A percentile compares a stretch with the other conserved stretches of the same genome.
Evolutionary conservation across 2,113 vertebrate genomes (phyloP).

Genomic region (Chaenogobius annularis): DNA sequence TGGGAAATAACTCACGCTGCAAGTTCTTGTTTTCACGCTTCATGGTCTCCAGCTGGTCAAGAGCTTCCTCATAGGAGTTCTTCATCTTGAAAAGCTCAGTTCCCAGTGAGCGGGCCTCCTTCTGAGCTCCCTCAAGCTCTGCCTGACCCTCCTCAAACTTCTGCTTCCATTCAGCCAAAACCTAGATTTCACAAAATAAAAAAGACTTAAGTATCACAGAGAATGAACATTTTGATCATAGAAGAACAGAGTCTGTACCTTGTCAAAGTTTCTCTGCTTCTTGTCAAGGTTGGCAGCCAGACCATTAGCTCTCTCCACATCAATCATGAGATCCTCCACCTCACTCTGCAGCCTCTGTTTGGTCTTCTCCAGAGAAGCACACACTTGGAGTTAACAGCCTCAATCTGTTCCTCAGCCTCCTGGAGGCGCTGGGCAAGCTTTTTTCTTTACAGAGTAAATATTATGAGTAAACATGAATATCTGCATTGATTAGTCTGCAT

Average conservation of each 20-base stretch:
- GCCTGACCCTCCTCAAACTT: neutral
- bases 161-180: neutral
- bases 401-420: conserved; percentile 62
- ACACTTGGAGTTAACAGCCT: conserved; percentile 65
- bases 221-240: neutral
- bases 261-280: conserved; percentile 67
- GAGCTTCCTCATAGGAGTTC: neutral
- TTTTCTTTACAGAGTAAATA: conserved; percentile 27
- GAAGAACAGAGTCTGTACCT: conserved; percentile 28
- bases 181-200: neutral
- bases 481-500: neutral
- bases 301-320: conserved; percentile 61
- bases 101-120: neutral
- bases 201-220: neutral
- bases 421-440: conserved; percentile 62
- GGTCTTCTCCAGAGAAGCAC: conserved; percentile 67
- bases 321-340: conserved; percentile 69
- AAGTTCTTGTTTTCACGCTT: conserved; percentile 1
- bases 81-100: neutral
- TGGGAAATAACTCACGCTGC: neutral
- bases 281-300: conserved; percentile 62
- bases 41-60: neutral
- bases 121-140: neutral
- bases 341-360: conserved; percentile 67
- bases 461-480: neutral